Conservation (phyloP, 2,113 vertebrate genomes). For the Axis porcinus region DNA sequence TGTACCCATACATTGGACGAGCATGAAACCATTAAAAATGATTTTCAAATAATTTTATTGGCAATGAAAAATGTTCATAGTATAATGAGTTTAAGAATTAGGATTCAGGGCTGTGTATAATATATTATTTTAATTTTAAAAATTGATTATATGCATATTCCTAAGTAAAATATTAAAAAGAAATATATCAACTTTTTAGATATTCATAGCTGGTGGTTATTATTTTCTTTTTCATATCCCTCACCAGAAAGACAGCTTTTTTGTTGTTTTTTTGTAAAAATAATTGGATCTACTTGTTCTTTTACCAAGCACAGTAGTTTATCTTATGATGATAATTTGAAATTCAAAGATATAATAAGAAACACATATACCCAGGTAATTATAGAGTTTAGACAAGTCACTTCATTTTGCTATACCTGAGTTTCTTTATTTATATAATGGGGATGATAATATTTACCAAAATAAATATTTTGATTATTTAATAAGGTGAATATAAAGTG, state of each 20-base stretch:
- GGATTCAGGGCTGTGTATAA: background rate
- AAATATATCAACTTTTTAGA: background rate
- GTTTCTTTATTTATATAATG: background rate
- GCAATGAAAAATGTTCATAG: background rate
- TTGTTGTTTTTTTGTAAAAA: background rate
- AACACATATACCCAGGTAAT: background rate
- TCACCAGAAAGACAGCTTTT: background rate
- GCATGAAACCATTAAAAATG: background rate
- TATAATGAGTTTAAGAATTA: background rate
- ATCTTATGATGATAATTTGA: background rate
- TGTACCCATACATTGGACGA: background rate
- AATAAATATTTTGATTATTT: background rate
- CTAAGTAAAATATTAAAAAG: constrained; percentile 12
- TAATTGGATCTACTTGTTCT: background rate
- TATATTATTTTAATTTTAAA: background rate
- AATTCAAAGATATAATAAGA: background rate
- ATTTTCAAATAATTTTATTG: background rate
- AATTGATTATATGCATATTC: background rate
- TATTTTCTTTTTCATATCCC: background rate
- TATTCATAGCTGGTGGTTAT: background rate
- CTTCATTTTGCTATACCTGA: background rate
- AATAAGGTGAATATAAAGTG: background rate
- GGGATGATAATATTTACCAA: background rate
- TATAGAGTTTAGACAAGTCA: background rate
- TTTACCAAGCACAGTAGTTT: background rate